phyloP scores from a whole-genome alignment of 2,888 invertebrate species.

The Chromoteleia sp. region DNA sequence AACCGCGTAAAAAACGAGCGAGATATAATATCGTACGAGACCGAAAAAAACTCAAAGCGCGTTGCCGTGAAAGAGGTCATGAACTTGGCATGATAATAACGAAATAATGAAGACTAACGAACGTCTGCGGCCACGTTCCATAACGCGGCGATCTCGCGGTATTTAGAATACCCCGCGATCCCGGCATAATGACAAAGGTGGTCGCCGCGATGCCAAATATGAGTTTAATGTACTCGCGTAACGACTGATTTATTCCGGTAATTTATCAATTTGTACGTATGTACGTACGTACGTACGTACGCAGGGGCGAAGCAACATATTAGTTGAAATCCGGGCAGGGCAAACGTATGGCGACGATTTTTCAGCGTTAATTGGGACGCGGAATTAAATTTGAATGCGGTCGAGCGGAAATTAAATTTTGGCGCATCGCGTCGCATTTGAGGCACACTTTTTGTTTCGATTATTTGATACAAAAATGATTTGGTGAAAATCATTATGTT shows the following conservation, averaged over 20 bases:
- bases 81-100: conserved; percentile 30
- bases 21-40: neutral
- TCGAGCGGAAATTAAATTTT: conserved; percentile 34
- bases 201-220: conserved; percentile 50
- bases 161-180: conserved; percentile 42
- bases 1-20: neutral
- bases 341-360: conserved; percentile 30
- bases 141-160: conserved; percentile 17
- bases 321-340: neutral
- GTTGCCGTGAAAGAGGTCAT: conserved; percentile 39
- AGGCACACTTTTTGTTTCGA: neutral
- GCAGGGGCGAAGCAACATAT: neutral
- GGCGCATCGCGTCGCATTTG: neutral
- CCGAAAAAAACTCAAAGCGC: neutral
- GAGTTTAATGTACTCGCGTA: conserved; percentile 55
- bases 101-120: conserved; percentile 67
- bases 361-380: conserved; percentile 38
- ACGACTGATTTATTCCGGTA: conserved; percentile 46
- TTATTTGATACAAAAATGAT: neutral
- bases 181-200: conserved; percentile 47
- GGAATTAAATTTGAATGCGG: conserved; percentile 44
- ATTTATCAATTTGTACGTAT: conserved; percentile 45
- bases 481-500: too few species aligned
- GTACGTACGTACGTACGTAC: too few species aligned
- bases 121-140: conserved; percentile 24